Percentiles rank a stretch among this genome's conserved stretches.
phyloP scores from a whole-genome alignment of 2,113 vertebrate genomes.

The Sapayoa aenigma region DNA sequence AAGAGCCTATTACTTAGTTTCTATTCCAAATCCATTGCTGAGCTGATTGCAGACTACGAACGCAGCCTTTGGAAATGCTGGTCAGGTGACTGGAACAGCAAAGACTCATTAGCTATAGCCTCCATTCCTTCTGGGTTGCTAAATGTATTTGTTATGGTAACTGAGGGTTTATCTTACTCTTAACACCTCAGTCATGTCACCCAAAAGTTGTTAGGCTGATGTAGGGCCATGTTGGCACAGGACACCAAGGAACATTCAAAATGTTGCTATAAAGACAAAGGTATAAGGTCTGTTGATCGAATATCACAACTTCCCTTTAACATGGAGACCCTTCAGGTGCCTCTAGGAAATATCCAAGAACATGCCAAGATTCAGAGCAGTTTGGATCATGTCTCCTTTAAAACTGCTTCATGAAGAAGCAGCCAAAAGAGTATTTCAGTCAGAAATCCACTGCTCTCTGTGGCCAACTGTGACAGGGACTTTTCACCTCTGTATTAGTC shows the following conservation, averaged over 20 bases:
- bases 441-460: neutral
- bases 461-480: neutral
- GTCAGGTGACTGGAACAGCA: neutral
- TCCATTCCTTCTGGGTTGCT: neutral
- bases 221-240: neutral
- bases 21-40: neutral
- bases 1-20: neutral
- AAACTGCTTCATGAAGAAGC: neutral
- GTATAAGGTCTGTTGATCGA: neutral
- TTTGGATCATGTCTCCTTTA: neutral
- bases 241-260: neutral
- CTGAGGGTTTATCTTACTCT: neutral
- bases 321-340: neutral
- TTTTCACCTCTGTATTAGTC: neutral
- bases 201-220: neutral
- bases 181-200: neutral
- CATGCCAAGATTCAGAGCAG: neutral
- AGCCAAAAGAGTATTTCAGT: neutral
- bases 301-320: neutral
- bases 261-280: neutral
- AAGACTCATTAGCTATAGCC: neutral
- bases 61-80: neutral
- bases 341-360: neutral
- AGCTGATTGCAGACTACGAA: neutral
- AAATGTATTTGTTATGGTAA: neutral